Evolutionary conservation across 2,888 invertebrate species (phyloP), one percentile per base, ranked within the genome.

Genomic region (Epirrhoe alternata): DNA sequence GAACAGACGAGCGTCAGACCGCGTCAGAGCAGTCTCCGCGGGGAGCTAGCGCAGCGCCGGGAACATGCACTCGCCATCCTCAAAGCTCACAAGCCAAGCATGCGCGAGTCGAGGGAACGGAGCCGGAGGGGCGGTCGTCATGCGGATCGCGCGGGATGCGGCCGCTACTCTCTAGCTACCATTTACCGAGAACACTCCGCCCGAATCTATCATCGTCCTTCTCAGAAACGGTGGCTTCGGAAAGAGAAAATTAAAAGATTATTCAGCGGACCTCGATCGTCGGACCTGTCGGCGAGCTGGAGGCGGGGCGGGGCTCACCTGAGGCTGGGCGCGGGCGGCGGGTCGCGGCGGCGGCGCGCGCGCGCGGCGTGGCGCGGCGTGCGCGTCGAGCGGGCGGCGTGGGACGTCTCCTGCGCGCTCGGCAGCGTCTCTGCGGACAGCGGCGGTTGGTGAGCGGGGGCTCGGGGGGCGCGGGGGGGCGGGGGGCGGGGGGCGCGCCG

Each of bases 211-310:
- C 79, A 78, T 62, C 61, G 62, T 31, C 80, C 80, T 77, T 83
- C 83, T 88, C 84, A 90, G 85, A 89, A 90, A 78, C 90, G 90
- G 85, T 90, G 89, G 88, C 90, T 90, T 89, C 76, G 83, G 78
- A 81, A 87, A 88, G 75, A 87, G 50, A 68, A 68, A 72, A 66
- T 52, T 49, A 8, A 7, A 55, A 12, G 30, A 6, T 47, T 14
- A 14, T 6, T 14, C 8, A 35, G 10, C 35, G 35, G 10, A 10
- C 35, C 3, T 10, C 8, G 35, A 8, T 35, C 35, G 35, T 7
- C 8, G 1, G 35, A 2, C 8, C 35, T 8, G 1, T 8, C 35
- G 3, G 7, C 12, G 38, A 10, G 12, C 12, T 12, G 38, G 0
- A 5, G 0, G 14, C 14, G 45, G 45, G 45, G 1, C 14, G 45